Base-by-base conservation (phyloP, 64 coral and sea anemone species). In the Pocillopora damicornis region DNA sequence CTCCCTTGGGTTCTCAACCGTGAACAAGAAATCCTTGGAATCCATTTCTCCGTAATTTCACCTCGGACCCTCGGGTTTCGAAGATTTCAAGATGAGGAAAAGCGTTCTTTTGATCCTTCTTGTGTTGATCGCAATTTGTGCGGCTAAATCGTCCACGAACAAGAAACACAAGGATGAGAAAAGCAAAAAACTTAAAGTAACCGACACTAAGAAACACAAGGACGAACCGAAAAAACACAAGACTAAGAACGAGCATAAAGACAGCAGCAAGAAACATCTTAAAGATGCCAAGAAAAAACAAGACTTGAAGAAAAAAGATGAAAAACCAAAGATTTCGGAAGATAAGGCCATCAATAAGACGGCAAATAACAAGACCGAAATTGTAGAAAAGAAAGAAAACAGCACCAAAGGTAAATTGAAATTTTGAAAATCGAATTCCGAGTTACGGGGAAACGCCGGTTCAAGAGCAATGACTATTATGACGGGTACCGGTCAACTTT, bases 131-230 rank as follows among this genome's bases (percentile, higher is more conserved):
- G 37, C 79, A 60, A 75, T 86, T 79, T 91, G 90, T 58, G 83
- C 83, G 45, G 83, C 90, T 7, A 91, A 91, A 60, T 78, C 82
- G 3, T 77, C 90, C 38, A 91, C 86, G 45, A 86, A 75, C 23
- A 58, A 74, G 22, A 75, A 79, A 8, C 59, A 81, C 11, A 84
- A 83, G 36, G 8, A 34, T 2, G 59, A 15, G 26, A 76, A 88
- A 76, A 88, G 67, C 86, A 78, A 89, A 79, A 51, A 22, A 59
- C 26, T 15, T 59, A 80, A 78, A 14, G 13, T 14, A 62, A 35
- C 36, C 37, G 23, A 89, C 51, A 64, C 26, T 17, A 60, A 89
- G 37, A 80, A 89, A 79, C 73, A 80, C 74, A 79, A 89, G 65
- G 74, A 79, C 30, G 62, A 60, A 51, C 42, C 7, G 42, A 61